Evolutionary conservation across 2,888 invertebrate species (phyloP).

Genomic region (Agapetus fuscipes): DNA sequence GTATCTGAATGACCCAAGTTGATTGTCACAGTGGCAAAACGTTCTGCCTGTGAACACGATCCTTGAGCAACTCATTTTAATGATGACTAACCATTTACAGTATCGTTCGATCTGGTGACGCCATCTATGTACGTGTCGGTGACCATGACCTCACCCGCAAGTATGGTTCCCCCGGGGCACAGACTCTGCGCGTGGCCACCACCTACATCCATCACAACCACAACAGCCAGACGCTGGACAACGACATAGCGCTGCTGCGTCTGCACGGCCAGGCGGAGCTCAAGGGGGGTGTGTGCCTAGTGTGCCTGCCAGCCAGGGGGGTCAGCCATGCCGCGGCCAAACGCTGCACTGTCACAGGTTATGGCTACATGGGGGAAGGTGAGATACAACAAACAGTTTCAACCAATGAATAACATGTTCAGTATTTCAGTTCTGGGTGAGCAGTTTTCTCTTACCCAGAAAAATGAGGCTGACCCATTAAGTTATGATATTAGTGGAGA

Average conservation of each 20-base stretch:
- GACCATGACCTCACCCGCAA: slow-evolving; percentile 87
- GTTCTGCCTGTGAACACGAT: too few species aligned
- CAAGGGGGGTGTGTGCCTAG: slow-evolving; percentile 71
- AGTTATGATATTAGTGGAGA: too few species aligned
- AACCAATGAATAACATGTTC: too few species aligned
- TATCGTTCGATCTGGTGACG: slow-evolving; percentile 88
- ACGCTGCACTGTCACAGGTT: slow-evolving; percentile 86
- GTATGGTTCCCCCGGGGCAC: slow-evolving; percentile 85
- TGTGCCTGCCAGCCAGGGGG: slow-evolving; percentile 81
- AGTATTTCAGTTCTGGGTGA: too few species aligned
- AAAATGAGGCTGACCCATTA: too few species aligned
- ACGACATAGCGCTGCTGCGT: slow-evolving; percentile 87
- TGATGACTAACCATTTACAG: too few species aligned
- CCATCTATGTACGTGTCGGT: slow-evolving; percentile 86
- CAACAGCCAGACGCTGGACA: slow-evolving; percentile 88
- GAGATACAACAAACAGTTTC: too few species aligned
- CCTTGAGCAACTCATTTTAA: too few species aligned
- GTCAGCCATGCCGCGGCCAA: slow-evolving; percentile 84
- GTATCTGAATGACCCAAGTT: too few species aligned
- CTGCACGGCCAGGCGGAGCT: slow-evolving; percentile 82
- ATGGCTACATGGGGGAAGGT: slow-evolving; percentile 95
- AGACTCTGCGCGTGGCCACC: slow-evolving; percentile 82
- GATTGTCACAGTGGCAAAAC: too few species aligned
- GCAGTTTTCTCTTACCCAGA: too few species aligned
- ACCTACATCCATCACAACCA: slow-evolving; percentile 95